Base-by-base conservation (phyloP, 1,140 invertebrate genomes). In the Teleopsis dalmanni region DNA sequence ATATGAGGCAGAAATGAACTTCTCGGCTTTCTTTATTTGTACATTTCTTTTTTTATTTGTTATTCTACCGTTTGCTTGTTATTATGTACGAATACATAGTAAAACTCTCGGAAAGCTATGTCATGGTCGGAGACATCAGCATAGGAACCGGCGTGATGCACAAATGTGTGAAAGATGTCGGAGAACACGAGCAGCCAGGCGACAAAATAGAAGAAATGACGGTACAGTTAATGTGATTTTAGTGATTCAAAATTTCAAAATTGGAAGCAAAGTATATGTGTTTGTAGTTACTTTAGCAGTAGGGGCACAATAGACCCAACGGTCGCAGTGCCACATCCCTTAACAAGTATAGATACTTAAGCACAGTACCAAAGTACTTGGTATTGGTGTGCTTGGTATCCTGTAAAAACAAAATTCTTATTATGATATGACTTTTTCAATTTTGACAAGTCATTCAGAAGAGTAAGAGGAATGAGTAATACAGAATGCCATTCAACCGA, bases 41-140 rank as follows among this genome's bases (percentile, higher is more conserved):
- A 42, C 29, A 42, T 38, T 38, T 31, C n/a, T 48, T 6, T 18
- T 38, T 21, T 2, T 35, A 21, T 48, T 48, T 18, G 10, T 47
- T 9, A 13, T 47, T 13, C 36, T 65, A 6, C 62, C 62, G 1
- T n/a, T 65, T 9, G 29, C 58, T 9, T 65, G 62, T 48, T 65
- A 53, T 31, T 58, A 54, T 52, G 54, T 66, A 25, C 62, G 60
- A 26, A 50, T 65, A 23, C 54, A 59, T 46, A 65, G 48, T 40
- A 50, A 50, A 40, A 54, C 57, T 9, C 47, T 65, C 26, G 57
- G 53, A 3, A 65, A 55, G 42, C 44, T 65, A n/a, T 63, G 60
- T 13, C 55, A 48, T 21, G 55, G 8, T 19, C 46, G 23, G n/a
- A 35, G 46, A 36, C 22, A 38, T 29, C 22, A 33, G 25, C 3